These are phyloP conservation scores for Chiridota heheva DNA, from an alignment of 35 echinoderm and acorn worm species.

Conservation along the genomic window DNA sequence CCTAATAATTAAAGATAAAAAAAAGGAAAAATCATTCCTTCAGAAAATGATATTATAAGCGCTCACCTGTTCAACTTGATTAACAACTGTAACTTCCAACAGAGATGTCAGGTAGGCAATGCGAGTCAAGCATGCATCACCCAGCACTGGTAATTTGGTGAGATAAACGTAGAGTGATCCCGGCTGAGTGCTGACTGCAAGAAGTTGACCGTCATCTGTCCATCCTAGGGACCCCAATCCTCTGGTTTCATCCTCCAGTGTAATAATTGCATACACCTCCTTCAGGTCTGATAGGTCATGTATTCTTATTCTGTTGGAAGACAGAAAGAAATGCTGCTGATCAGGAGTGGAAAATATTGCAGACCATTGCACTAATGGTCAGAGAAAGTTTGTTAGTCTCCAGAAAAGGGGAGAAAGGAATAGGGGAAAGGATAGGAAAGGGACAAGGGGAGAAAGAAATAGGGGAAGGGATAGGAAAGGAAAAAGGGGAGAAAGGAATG, in stretches of 20 bases:
- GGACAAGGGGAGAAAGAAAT: no score
- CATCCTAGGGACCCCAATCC: conserved; percentile 74
- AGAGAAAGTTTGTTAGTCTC: no score
- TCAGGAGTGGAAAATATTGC: no score
- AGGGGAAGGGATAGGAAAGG: no score
- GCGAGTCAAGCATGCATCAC: conserved; percentile 78
- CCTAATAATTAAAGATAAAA: no score
- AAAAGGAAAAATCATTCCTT: no score
- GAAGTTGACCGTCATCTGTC: conserved; percentile 94
- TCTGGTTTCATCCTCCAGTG: conserved; percentile 85
- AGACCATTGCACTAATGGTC: no score
- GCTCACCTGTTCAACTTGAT: conserved; percentile 92
- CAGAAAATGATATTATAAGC: no score
- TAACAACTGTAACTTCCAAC: conserved; percentile 96
- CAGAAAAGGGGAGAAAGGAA: no score
- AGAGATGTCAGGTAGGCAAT: conserved; percentile 95
- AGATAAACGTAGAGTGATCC: conserved; percentile 81
- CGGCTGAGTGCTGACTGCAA: conserved; percentile 81
- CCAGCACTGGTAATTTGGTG: conserved; percentile 92
- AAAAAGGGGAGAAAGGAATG: no score
- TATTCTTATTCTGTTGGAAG: conserved; percentile 73
- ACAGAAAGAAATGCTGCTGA: no score
- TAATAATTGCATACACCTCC: conserved; percentile 93
- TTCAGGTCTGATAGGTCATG: conserved; percentile 98
- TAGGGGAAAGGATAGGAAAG: no score